Conservation (phyloP, 2,888 invertebrate genomes). For the Eugnorisma glareosa region DNA sequence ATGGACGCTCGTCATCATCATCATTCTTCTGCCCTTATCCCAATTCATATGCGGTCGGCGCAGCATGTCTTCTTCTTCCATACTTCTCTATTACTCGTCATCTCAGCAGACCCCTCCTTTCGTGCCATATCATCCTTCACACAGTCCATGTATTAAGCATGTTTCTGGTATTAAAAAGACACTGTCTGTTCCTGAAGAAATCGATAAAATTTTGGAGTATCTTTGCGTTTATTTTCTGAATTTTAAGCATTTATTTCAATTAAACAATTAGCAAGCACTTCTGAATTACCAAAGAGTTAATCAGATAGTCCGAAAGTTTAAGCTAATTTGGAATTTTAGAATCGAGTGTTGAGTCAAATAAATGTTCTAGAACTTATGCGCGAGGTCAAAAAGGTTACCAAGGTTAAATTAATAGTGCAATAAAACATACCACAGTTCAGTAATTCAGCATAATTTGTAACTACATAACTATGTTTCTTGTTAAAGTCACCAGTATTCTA, state of each 20-base stretch:
- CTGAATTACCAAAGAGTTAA: not conserved
- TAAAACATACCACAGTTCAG: conserved; percentile 21
- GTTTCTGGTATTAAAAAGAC: not conserved
- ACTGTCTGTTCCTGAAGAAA: too few species aligned
- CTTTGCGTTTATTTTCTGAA: too few species aligned
- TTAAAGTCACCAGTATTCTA: conserved; percentile 31
- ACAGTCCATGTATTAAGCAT: not conserved
- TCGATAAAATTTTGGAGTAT: too few species aligned
- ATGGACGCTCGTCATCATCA: too few species aligned
- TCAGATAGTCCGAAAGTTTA: not conserved
- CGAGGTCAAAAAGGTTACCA: not conserved
- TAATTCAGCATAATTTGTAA: conserved; percentile 30
- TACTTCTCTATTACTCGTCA: too few species aligned
- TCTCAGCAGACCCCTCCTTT: too few species aligned
- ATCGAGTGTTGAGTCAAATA: too few species aligned
- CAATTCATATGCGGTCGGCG: too few species aligned
- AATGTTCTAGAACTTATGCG: not conserved
- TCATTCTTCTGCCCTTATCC: too few species aligned
- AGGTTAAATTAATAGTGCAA: not conserved
- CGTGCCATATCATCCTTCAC: too few species aligned
- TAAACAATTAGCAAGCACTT: not conserved
- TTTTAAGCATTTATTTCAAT: too few species aligned
- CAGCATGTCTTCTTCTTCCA: too few species aligned
- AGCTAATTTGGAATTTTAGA: not conserved
- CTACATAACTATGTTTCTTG: conserved; percentile 33